Evolutionary conservation across 2,888 invertebrate genomes (phyloP).

Genomic region (Hyposoter didymator): DNA sequence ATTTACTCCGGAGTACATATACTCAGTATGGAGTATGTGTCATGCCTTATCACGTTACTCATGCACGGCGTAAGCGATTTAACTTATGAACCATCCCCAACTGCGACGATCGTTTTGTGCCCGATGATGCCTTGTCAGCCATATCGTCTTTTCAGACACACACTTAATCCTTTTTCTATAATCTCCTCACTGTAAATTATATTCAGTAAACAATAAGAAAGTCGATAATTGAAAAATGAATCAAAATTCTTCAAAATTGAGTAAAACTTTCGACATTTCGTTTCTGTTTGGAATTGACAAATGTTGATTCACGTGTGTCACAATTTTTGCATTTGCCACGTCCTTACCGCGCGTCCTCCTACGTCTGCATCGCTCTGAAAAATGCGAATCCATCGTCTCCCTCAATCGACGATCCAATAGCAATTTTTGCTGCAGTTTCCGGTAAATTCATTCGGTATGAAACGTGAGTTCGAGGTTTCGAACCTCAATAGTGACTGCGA

Average conservation of each 20-base stretch:
- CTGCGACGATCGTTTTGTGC: neutral
- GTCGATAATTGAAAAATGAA: neutral
- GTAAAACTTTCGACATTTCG: neutral
- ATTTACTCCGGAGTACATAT: neutral
- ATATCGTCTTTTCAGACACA: neutral
- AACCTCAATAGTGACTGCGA: conserved; percentile 60
- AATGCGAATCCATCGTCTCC: neutral
- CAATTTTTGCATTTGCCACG: neutral
- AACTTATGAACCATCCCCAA: conserved; percentile 3
- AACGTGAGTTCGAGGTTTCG: conserved; percentile 52
- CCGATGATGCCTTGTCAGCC: neutral
- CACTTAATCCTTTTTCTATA: neutral
- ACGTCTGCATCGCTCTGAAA: neutral
- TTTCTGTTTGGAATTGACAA: neutral
- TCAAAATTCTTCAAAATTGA: neutral
- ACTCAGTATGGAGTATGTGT: conserved; percentile 3
- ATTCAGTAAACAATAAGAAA: neutral
- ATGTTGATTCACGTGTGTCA: neutral
- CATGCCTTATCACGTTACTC: conserved; percentile 23
- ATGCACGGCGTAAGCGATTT: conserved; percentile 30
- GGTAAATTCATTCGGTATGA: conserved; percentile 51
- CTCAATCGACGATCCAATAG: neutral
- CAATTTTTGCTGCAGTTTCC: neutral
- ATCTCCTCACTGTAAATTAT: neutral
- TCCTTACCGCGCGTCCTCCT: neutral